phyloP scores from a whole-genome alignment of 2,797 vertebrate species.

The Masticophis lateralis region DNA sequence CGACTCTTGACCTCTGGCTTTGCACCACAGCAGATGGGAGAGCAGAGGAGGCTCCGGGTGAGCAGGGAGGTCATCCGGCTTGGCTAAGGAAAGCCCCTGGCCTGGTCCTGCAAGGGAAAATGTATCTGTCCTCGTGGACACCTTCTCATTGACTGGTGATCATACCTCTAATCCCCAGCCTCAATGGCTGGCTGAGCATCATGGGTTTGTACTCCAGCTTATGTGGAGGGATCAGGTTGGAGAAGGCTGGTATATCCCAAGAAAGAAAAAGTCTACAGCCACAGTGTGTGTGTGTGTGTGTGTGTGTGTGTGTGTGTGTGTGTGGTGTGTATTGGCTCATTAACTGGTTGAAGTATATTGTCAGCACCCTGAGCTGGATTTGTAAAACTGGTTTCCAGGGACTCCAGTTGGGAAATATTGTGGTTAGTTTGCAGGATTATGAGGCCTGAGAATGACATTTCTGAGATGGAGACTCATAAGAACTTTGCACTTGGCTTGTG shows the following conservation, averaged over 20 bases:
- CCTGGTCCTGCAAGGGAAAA: not conserved
- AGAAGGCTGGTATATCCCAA: not conserved
- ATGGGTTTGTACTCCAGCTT: not conserved
- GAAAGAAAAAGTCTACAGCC: not conserved
- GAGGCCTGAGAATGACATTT: constrained; percentile 47
- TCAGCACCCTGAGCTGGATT: not conserved
- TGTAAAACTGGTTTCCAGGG: not conserved
- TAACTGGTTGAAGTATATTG: not conserved
- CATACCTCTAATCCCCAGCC: not conserved
- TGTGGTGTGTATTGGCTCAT: not conserved
- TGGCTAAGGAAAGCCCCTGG: not conserved
- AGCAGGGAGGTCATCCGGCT: not conserved
- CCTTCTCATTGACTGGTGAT: not conserved
- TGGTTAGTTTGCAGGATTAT: constrained; percentile 30
- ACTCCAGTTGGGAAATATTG: not conserved
- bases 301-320: not conserved
- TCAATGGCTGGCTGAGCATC: not conserved
- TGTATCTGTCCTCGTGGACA: not conserved
- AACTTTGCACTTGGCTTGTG: constrained; percentile 53
- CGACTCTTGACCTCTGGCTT: not conserved
- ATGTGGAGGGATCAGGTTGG: not conserved
- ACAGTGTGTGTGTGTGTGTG: too few relatives aligned
- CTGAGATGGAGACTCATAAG: constrained; percentile 53
- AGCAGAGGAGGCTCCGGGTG: not conserved
- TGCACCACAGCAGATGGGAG: not conserved